phyloP scores from a whole-genome alignment of 2,888 invertebrate species.

The Eupeodes latifasciatus region DNA sequence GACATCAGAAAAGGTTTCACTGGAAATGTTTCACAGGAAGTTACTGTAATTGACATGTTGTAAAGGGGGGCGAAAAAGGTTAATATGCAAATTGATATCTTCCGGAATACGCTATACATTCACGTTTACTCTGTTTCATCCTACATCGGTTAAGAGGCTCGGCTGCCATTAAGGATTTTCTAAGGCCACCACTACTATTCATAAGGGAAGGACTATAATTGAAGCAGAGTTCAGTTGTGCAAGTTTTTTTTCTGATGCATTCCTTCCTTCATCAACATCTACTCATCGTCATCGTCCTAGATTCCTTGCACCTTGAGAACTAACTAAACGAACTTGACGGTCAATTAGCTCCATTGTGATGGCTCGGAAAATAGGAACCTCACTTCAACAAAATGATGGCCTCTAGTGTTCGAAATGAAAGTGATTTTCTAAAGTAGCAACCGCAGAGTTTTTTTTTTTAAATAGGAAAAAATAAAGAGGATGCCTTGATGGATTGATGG shows the following conservation, averaged over 20 bases:
- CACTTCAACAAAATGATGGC: conserved; percentile 1
- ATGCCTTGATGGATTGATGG: conserved; percentile 36
- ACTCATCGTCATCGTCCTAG: background rate
- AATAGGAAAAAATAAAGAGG: background rate
- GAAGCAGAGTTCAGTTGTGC: conserved; percentile 21
- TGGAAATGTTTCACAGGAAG: conserved; percentile 51
- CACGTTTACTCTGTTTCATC: no score
- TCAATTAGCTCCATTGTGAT: conserved; percentile 53
- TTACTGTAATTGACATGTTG: conserved; percentile 56
- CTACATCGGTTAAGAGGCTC: background rate
- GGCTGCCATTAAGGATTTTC: background rate
- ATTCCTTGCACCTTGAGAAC: conserved; percentile 38
- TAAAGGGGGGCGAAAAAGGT: conserved; percentile 36
- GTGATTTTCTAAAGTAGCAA: conserved; percentile 28
- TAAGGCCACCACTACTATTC: background rate
- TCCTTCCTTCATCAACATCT: no score
- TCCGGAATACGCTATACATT: conserved; percentile 33
- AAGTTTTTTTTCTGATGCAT: background rate
- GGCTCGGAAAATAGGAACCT: background rate
- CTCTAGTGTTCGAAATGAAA: conserved; percentile 28
- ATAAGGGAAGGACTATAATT: conserved; percentile 23
- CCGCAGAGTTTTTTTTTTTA: background rate
- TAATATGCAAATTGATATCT: conserved; percentile 70
- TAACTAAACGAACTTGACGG: conserved; percentile 24
- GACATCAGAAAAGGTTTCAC: background rate